phyloP scores from a whole-genome alignment of 2,113 vertebrate genomes.

The Elgaria multicarinata region DNA sequence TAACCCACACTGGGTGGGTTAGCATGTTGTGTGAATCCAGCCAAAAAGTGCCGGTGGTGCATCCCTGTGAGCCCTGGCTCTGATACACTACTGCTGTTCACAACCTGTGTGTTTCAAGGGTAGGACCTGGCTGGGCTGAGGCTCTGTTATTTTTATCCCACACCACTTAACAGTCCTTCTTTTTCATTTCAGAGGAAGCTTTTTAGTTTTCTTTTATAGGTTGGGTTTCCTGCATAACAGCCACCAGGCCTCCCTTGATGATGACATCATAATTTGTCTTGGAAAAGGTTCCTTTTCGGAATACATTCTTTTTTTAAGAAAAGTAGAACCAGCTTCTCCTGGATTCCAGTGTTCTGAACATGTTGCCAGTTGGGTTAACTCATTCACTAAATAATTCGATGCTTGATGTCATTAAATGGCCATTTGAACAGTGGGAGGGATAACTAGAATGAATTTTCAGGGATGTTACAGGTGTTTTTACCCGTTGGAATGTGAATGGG shows the following conservation, averaged over 20 bases:
- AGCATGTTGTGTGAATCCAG: too few relatives aligned
- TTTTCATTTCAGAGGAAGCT: slow-evolving; percentile 45
- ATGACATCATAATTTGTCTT: slow-evolving; percentile 55
- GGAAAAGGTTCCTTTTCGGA: slow-evolving; percentile 54
- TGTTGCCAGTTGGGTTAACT: slow-evolving; percentile 11
- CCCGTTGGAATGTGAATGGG: background rate
- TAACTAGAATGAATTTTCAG: background rate
- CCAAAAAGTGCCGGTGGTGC: too few relatives aligned
- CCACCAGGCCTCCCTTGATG: slow-evolving; percentile 50
- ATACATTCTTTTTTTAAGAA: background rate
- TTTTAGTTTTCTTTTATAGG: slow-evolving; percentile 30
- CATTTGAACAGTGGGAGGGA: background rate
- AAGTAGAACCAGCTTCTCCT: background rate
- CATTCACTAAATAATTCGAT: slow-evolving; percentile 15
- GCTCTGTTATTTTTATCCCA: slow-evolving; percentile 48
- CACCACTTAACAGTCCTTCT: background rate
- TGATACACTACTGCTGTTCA: too few relatives aligned
- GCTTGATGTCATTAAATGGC: background rate
- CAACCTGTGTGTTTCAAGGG: background rate
- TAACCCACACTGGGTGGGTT: too few relatives aligned
- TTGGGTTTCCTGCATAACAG: slow-evolving; percentile 67
- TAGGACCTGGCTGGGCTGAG: slow-evolving; percentile 2
- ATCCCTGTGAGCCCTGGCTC: too few relatives aligned
- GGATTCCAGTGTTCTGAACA: background rate
- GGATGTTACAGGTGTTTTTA: background rate